phyloP scores from a whole-genome alignment of 2,113 vertebrate genomes.

The Diadophis punctatus region DNA sequence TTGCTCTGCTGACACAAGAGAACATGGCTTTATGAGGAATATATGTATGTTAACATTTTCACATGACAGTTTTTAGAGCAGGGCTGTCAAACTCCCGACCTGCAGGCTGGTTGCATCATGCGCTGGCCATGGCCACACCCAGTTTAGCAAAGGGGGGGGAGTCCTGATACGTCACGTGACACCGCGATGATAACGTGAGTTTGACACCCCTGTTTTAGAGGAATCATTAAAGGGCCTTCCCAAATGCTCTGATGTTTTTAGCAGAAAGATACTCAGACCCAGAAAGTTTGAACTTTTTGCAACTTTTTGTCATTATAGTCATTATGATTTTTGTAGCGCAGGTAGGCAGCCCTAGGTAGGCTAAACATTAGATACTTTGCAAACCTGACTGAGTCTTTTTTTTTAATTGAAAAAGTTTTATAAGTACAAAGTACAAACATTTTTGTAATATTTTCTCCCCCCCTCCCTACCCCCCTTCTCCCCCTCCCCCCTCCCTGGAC shows the following conservation, averaged over 20 bases:
- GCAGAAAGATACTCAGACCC: not conserved
- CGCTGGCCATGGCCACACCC: no score
- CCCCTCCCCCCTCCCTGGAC: no score
- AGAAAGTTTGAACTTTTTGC: not conserved
- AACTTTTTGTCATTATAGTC: not conserved
- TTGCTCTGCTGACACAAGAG: not conserved
- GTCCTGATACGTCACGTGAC: no score
- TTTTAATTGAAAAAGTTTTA: no score
- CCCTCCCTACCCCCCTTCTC: no score
- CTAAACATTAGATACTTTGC: not conserved
- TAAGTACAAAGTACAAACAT: no score
- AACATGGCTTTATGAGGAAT: not conserved
- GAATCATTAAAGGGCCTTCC: not conserved
- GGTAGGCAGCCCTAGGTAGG: not conserved
- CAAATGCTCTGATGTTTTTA: not conserved
- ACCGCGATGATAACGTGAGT: no score
- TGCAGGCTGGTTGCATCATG: no score
- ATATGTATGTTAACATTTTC: not conserved
- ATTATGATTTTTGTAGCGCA: not conserved
- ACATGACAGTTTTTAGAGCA: not conserved
- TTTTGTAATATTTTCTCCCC: no score
- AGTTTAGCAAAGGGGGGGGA: no score
- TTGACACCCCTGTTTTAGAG: no score
- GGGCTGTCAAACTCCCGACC: no score
- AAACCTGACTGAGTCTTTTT: not conserved